Evolutionary conservation across 2,113 vertebrate species (phyloP).

Genomic region (Anseranas semipalmata): DNA sequence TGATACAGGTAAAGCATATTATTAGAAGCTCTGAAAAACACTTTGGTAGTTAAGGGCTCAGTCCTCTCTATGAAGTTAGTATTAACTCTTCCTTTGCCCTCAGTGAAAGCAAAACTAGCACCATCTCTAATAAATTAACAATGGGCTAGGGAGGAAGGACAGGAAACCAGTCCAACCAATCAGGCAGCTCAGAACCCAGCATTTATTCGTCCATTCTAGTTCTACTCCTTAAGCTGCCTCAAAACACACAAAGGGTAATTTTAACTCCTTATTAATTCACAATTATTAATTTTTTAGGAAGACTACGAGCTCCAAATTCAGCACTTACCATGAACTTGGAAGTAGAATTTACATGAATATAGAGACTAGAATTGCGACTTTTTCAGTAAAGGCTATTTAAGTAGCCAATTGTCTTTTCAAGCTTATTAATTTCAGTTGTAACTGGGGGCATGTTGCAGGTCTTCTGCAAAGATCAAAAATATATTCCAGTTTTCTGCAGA

Average conservation of each 20-base stretch:
- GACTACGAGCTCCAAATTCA: background rate
- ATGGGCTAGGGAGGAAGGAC: background rate
- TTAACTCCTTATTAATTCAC: background rate
- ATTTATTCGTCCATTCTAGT: background rate
- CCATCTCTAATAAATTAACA: background rate
- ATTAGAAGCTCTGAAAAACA: background rate
- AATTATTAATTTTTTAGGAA: background rate
- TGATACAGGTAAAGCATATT: background rate
- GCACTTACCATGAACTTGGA: background rate
- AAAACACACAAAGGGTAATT: background rate
- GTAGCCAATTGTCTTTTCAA: background rate
- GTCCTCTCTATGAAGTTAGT: background rate
- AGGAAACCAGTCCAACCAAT: background rate
- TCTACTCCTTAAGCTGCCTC: background rate
- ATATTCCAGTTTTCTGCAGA: background rate
- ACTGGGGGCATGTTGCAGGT: no score
- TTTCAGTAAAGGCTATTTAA: background rate
- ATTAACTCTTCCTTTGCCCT: background rate
- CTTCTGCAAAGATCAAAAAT: background rate
- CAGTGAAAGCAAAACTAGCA: background rate
- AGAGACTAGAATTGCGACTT: background rate
- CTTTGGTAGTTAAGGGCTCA: background rate
- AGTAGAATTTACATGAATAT: background rate
- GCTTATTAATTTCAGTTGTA: no score
- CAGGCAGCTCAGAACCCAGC: background rate